Evolutionary conservation across 2,888 invertebrate species (phyloP).

Genomic region (Caenorhabditis sinica): DNA sequence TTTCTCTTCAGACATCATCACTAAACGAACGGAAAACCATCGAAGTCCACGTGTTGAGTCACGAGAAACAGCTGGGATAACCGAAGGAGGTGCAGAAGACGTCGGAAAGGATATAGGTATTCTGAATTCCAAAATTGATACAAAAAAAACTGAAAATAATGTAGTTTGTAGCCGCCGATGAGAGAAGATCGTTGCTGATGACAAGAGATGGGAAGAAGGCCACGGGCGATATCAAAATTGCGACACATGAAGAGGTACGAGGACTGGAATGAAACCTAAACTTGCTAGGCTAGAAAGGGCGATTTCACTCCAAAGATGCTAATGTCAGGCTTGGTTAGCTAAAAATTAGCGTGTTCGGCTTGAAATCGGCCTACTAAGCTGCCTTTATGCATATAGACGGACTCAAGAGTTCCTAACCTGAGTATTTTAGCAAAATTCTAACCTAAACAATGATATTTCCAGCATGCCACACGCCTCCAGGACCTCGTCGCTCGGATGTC

Average conservation of each 20-base stretch:
- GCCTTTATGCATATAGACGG: too few species aligned
- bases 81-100: conserved; percentile 54
- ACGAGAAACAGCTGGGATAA: conserved; percentile 62
- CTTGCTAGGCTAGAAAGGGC: too few species aligned
- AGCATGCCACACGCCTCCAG: conserved; percentile 59
- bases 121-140: too few species aligned
- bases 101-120: conserved; percentile 61
- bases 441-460: conserved; percentile 12
- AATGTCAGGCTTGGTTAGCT: too few species aligned
- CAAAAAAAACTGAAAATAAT: background rate
- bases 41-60: conserved; percentile 42
- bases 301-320: too few species aligned
- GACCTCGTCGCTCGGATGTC: conserved; percentile 77
- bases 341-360: too few species aligned
- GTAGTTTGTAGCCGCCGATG: conserved; percentile 40
- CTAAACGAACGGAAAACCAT: conserved; percentile 37
- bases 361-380: too few species aligned
- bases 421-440: background rate
- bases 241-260: conserved; percentile 46
- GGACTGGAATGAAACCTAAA: too few species aligned
- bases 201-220: conserved; percentile 29
- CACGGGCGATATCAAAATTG: conserved; percentile 35
- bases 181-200: conserved; percentile 37
- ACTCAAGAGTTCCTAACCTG: too few species aligned
- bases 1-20: conserved; percentile 23